phyloP scores from a whole-genome alignment of 2,113 vertebrate species.

The Proteles cristata region DNA sequence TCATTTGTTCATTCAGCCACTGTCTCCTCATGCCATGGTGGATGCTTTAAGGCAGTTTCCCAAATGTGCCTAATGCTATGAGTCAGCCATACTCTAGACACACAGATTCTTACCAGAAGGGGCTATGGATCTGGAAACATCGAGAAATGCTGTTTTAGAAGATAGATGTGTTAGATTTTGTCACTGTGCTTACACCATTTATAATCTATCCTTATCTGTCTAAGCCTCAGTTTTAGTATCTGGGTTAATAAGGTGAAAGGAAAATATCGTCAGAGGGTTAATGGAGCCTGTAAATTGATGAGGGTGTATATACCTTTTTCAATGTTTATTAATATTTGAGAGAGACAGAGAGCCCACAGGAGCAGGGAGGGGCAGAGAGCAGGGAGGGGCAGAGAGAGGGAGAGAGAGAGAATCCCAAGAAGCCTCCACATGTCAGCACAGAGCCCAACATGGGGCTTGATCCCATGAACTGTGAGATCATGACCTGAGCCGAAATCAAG shows the following conservation, averaged over 20 bases:
- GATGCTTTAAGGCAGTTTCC: not conserved
- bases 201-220: not conserved
- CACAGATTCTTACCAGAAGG: not conserved
- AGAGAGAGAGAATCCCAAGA: no score
- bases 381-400: no score
- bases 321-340: no score
- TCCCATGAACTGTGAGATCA: no score
- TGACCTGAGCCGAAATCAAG: no score
- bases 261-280: conserved; percentile 9
- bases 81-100: not conserved
- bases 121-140: not conserved
- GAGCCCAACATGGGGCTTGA: no score
- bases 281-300: not conserved
- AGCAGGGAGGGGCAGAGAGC: no score
- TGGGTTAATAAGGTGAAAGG: conserved; percentile 41
- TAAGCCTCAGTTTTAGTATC: not conserved
- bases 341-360: no score
- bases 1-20: not conserved
- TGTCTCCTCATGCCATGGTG: not conserved
- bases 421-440: no score
- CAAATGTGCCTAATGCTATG: not conserved
- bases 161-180: not conserved
- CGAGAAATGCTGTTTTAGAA: not conserved
- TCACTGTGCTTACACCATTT: conserved; percentile 30
- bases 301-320: not conserved